These are phyloP conservation scores for Bactericera cockerelli DNA, from an alignment of 1,140 invertebrate species.

Conservation along the genomic window DNA sequence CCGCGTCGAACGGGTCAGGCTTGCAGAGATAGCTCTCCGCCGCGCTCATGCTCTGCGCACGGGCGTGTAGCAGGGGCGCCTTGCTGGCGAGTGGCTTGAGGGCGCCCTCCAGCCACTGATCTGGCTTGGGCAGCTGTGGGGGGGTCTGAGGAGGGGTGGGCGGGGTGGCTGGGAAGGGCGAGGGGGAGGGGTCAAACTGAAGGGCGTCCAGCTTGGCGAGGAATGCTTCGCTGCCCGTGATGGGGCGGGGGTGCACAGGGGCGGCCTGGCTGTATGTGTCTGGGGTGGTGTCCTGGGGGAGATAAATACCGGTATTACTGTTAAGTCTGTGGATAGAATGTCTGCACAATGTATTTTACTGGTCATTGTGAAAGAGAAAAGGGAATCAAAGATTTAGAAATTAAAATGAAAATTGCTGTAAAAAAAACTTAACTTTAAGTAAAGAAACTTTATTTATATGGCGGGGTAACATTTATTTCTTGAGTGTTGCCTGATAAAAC, in stretches of 20 bases:
- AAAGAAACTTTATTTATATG: too few relatives aligned
- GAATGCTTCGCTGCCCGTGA: constrained; percentile 24
- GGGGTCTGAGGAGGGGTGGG: constrained; percentile 30
- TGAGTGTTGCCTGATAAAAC: too few relatives aligned
- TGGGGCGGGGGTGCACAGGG: constrained; percentile 17
- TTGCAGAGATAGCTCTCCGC: constrained; percentile 24
- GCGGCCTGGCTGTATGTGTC: background rate
- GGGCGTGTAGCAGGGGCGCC: constrained; percentile 36
- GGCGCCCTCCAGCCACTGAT: constrained; percentile 60
- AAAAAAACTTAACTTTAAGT: too few relatives aligned
- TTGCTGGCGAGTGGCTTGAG: constrained; percentile 21
- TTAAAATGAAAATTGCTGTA: too few relatives aligned
- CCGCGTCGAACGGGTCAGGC: constrained; percentile 68
- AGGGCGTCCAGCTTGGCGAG: constrained; percentile 31
- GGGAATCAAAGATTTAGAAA: background rate
- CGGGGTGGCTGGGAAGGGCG: constrained; percentile 23
- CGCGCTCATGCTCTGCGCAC: constrained; percentile 40
- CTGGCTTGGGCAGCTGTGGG: constrained; percentile 45
- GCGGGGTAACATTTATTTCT: too few relatives aligned
- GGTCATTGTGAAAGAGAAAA: constrained; percentile 9
- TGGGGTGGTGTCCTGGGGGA: constrained; percentile 22
- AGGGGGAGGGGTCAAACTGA: constrained; percentile 24
- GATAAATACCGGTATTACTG: constrained; percentile 8
- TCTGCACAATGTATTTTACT: background rate
- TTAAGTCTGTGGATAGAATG: background rate